Evolutionary conservation across 2,888 invertebrate species (phyloP), one percentile per base, ranked within the genome.

Genomic region (Ennomos quercinarius): DNA sequence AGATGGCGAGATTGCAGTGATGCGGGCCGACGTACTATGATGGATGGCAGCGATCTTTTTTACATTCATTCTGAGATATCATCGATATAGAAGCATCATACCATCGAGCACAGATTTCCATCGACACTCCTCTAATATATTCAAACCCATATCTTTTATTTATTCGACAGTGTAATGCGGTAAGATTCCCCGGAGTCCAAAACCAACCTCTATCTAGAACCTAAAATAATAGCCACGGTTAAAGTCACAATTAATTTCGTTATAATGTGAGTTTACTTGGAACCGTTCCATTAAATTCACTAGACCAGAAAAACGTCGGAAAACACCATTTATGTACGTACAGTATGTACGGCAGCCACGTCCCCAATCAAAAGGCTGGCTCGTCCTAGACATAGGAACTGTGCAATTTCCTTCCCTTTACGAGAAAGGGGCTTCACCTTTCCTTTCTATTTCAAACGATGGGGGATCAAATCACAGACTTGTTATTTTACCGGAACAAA

Each of bases 1-100:
- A 80, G 78, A 78, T 78, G 73, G 78, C 75, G 78, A 78, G 80
- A 78, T 79, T 76, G 77, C 70, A 68, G 64, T 77, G 79, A 80
- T 71, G 73, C 72, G 74, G 78, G 72, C 68, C 70, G 79, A 77
- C 78, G 70, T 73, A 67, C 68, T 72, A 76, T 80, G 80, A 80
- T 80, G 71, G 78, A 80, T 78, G 76, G 69, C 70, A 64, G 49
- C 67, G 76, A 80, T 78, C 77, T 76, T 72, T 78, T 76, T 67
- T 68, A 71, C 64, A 66, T 70, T 68, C 68, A 69, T 72, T 70
- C 64, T 68, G 64, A 59, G 64, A 64, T 69, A 61, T 58, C 59
- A 63, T 50, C 58, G 49, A 46, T 46, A 52, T 43, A 43, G 37
- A 44, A 10, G 12, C 37, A 50, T 50, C 27, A 51, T 47, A 45